Evolutionary conservation across 2,888 invertebrate species (phyloP).

Genomic region (Drosophila austrosaltans): DNA sequence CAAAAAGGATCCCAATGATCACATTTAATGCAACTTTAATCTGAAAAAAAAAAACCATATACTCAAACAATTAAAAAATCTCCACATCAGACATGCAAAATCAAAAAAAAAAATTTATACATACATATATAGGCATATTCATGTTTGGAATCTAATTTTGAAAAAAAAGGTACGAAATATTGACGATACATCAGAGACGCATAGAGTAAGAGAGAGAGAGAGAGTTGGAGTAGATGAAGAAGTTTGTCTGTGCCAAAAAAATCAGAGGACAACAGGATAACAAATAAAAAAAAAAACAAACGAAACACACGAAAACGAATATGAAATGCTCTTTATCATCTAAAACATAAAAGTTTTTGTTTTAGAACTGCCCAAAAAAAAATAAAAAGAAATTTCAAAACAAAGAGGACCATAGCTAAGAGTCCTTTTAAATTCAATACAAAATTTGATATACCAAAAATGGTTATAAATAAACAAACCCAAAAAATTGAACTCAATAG

Average conservation of each 20-base stretch:
- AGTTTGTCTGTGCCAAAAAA: constrained; percentile 21
- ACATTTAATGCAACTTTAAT: constrained; percentile 1
- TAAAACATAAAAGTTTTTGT: not conserved
- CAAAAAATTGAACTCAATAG: constrained; percentile 23
- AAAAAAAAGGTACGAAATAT: constrained; percentile 76
- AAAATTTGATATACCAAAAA: too few relatives aligned
- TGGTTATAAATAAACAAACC: too few relatives aligned
- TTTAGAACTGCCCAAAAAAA: not conserved
- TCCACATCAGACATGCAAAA: constrained; percentile 47
- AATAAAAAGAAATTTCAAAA: not conserved
- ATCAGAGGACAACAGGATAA: not conserved
- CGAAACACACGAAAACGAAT: not conserved
- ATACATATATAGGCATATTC: constrained; percentile 49
- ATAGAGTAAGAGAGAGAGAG: not conserved
- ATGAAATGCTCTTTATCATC: not conserved
- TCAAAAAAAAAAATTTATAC: constrained; percentile 7
- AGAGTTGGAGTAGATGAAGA: constrained; percentile 18
- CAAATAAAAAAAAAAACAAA: too few relatives aligned
- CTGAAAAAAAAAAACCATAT: not conserved
- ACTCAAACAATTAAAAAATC: not conserved
- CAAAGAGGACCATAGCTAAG: too few relatives aligned
- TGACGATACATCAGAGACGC: constrained; percentile 64
- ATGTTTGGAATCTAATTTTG: constrained; percentile 74
- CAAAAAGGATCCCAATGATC: not conserved
- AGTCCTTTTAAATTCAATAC: too few relatives aligned